Percentiles rank a stretch among this genome's conserved stretches.
phyloP scores from a whole-genome alignment of 2,113 vertebrate genomes.

The Forbesichthys agassizii region DNA sequence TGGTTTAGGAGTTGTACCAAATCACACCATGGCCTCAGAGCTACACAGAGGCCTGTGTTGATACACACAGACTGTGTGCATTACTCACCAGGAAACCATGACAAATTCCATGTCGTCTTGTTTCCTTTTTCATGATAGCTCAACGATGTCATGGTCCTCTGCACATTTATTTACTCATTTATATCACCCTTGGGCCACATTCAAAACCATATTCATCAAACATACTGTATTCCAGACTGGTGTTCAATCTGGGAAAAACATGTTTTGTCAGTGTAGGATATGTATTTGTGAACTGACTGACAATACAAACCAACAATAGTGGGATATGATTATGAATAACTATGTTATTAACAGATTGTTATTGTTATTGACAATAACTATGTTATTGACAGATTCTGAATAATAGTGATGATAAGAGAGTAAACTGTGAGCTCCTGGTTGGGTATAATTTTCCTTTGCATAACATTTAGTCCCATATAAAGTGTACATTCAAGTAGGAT shows the following conservation, averaged over 20 bases:
- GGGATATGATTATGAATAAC: too few species aligned
- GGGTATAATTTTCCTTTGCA: slow-evolving; percentile 29
- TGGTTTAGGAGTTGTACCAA: slow-evolving; percentile 37
- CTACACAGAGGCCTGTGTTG: neutral
- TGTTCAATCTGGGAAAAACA: neutral
- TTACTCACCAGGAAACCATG: slow-evolving; percentile 11
- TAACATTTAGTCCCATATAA: slow-evolving; percentile 50
- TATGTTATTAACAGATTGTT: too few species aligned
- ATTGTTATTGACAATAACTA: too few species aligned
- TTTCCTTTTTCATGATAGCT: slow-evolving; percentile 1
- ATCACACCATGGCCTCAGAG: slow-evolving; percentile 2
- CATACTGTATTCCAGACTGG: neutral
- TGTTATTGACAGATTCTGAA: too few species aligned
- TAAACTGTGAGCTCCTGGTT: slow-evolving; percentile 12
- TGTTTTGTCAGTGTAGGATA: neutral
- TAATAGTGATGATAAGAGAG: too few species aligned
- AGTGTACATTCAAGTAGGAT: slow-evolving; percentile 50
- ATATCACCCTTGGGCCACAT: neutral
- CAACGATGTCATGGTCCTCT: neutral
- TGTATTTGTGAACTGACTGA: too few species aligned
- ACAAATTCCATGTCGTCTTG: neutral
- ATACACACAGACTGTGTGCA: slow-evolving; percentile 3
- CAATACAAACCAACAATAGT: too few species aligned
- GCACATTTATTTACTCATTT: neutral
- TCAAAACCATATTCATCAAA: neutral